Evolutionary conservation across 2,797 vertebrate genomes (phyloP), one percentile per base, ranked within the genome.

Genomic region (Lepilemur septentrionalis): DNA sequence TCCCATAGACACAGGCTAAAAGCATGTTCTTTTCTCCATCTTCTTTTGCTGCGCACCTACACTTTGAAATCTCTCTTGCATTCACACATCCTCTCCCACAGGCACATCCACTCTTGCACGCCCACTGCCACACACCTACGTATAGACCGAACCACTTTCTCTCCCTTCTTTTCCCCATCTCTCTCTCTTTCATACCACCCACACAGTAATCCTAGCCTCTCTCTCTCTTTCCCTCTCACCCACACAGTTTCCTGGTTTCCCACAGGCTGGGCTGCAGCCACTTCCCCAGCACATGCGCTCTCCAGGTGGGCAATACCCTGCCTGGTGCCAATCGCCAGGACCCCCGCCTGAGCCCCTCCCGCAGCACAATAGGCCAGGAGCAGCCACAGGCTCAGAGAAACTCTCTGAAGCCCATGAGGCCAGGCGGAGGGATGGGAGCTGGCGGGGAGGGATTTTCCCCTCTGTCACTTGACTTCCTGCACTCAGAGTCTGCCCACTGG

Each of bases 231-330:
- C 67, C 43, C 92, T 89, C 78, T 96, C 97, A 63, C 97, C 86
- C 96, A 96, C 97, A 67, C 96, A 95, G 59, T 75, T 96, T 97
- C 97, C 96, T 96, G 96, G 78, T 76, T 95, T 82, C 80, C 96
- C 67, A 59, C 93, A 78, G 59, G 82, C 90, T 96, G 63, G 67
- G 95, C 92, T 89, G 23, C 11, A 93, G 63, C 55, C 70, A 70
- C 61, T 93, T 94, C 91, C 35, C 63, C 52, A 81, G 75, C 52
- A 17, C 85, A 46, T 25, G n/a, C 13, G 8, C 57, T 95, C 48
- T 35, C 32, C 43, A 72, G 46, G 28, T 81, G 75, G 63, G 94
- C 75, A 43, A 18, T 32, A 41, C 30, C 46, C 70, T 83, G 59
- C 84, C 43, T 57, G 35, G n/a, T 80, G 61, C 72, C 67, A 22